A percentile compares a stretch with the other conserved stretches of the same genome.
These are phyloP conservation scores for Drosophila willistoni DNA, from an alignment of 1,140 invertebrate species.

Conservation along the genomic window DNA sequence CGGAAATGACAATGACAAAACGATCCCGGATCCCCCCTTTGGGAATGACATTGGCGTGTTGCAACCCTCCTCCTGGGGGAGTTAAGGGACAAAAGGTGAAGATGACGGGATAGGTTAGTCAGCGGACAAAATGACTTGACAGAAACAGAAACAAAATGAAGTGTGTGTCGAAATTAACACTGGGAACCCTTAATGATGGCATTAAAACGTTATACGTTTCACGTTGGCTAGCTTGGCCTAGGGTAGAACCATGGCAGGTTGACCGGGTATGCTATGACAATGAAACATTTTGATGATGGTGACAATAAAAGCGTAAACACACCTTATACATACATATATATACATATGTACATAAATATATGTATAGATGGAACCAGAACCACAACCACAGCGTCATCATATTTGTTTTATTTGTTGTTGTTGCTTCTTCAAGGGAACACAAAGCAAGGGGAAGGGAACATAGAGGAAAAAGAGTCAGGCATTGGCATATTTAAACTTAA, in stretches of 20 bases:
- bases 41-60: neutral
- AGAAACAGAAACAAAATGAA: conserved; percentile 32
- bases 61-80: neutral
- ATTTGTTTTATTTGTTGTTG: conserved; percentile 46
- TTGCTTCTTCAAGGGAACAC: conserved; percentile 7
- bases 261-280: conserved; percentile 37
- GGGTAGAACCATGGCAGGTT: conserved; percentile 23
- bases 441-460: neutral
- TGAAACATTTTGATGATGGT: conserved; percentile 35
- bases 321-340: conserved; percentile 34
- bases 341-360: neutral
- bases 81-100: neutral
- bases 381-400: conserved; percentile 25
- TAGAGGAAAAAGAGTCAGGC: conserved; percentile 19
- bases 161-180: conserved; percentile 44
- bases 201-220: conserved; percentile 36
- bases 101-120: conserved; percentile 42
- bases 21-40: neutral
- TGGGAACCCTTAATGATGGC: conserved; percentile 50
- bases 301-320: conserved; percentile 74
- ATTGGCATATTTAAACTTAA: conserved; percentile 78
- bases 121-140: conserved; percentile 7
- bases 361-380: neutral
- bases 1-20: conserved; percentile 8
- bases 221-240: conserved; percentile 6